phyloP scores from a whole-genome alignment of 2,113 vertebrate genomes.

The Laterallus jamaicensis region DNA sequence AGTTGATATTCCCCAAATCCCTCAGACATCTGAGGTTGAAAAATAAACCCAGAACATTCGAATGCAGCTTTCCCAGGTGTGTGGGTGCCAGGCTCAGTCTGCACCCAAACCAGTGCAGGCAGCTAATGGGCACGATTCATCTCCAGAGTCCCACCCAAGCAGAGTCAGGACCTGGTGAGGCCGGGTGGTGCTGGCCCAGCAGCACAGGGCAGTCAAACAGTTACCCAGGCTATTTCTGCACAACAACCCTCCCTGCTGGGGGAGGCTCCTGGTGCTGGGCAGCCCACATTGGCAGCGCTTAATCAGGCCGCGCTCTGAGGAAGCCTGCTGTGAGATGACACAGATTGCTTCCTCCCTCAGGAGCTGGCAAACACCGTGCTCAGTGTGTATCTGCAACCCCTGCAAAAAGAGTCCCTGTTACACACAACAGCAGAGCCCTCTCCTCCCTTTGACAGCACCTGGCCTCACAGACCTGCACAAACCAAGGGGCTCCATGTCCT shows the following conservation, averaged over 20 bases:
- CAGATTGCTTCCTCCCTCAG: constrained; percentile 37
- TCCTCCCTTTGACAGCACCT: not conserved
- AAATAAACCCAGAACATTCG: not conserved
- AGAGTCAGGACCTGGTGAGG: not conserved
- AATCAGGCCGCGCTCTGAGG: constrained; percentile 53
- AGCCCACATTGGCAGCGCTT: constrained; percentile 32
- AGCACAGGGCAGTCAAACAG: not conserved
- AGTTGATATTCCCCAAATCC: not conserved
- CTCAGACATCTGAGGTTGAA: not conserved
- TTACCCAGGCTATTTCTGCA: constrained; percentile 8
- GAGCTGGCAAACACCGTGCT: not conserved
- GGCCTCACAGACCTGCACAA: not conserved
- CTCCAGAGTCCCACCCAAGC: not conserved
- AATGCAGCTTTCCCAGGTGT: not conserved
- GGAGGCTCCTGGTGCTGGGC: not conserved
- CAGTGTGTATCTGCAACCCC: not conserved
- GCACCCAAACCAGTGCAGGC: not conserved
- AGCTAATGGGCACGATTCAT: not conserved
- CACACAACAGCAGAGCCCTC: not conserved
- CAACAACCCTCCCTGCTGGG: not conserved
- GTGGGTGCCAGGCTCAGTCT: not conserved
- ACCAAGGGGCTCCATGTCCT: not conserved
- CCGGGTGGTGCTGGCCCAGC: not conserved
- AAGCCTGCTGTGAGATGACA: constrained; percentile 54
- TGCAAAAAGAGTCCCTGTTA: not conserved